Base-by-base conservation (phyloP, 2,797 vertebrate species). In the Nothura maculosa region DNA sequence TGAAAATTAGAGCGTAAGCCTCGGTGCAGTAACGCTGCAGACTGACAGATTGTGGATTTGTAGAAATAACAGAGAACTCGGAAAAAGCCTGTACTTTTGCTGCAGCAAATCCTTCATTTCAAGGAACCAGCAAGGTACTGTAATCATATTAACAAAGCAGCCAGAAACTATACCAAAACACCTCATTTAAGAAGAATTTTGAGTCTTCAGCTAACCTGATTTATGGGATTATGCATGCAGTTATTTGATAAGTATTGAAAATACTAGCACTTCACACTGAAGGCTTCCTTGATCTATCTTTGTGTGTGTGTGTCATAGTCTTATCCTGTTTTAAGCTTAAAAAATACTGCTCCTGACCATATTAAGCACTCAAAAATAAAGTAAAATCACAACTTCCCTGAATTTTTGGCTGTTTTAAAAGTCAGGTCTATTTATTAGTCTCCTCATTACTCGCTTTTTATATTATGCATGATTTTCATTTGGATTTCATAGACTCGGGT, bases 31-130 rank as follows among this genome's bases (percentile, higher is more conserved):
- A 97, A 96, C 34, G 43, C 90, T 93, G 80, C 11, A 97, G 95
- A 97, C 95, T 95, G 97, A 97, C 97, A 97, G 96, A 97, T 97
- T 98, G 97, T 96, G 95, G 96, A 97, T 98, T 97, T 97, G 91
- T 95, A 96, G 97, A 97, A 98, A 98, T 97, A 98, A 96, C 95
- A 97, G 96, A 96, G 93, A 96, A 96, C 81, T 96, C 92, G 69
- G 95, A 66, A 93, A 81, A 92, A 94, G 93, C 81, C 90, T 82
- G 64, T 90, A 96, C 92, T 96, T 95, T 92, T 94, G 67, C 90
- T 92, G 92, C 58, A 24, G 80, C 94, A 97, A 96, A 97, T 97
- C 94, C 96, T 96, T 95, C 95, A 82, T 94, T 96, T 95, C 81
- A 94, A 96, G 94, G 85, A 96, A 95, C 84, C 91, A 96, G 93